These are phyloP conservation scores for Bursaphelenchus okinawaensis DNA, from an alignment of 2,888 invertebrate genomes.

Conservation along the genomic window DNA sequence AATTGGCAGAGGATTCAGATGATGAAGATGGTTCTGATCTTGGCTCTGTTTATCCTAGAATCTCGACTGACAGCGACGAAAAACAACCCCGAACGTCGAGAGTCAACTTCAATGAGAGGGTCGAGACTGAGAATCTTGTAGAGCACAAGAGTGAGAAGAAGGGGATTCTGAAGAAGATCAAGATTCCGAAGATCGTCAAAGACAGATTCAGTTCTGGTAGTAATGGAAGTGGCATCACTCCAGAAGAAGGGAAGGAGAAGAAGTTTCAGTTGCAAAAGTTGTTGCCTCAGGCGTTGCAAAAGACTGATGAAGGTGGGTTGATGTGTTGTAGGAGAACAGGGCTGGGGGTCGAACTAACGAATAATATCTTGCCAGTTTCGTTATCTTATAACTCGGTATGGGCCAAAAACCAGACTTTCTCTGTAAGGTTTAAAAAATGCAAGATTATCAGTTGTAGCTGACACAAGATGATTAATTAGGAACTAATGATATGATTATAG, in stretches of 20 bases:
- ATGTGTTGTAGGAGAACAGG: too few species aligned
- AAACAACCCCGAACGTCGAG: not conserved
- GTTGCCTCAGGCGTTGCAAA: not conserved
- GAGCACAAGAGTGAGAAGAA: not conserved
- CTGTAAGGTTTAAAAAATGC: too few species aligned
- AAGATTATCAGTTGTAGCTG: too few species aligned
- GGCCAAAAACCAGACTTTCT: not conserved
- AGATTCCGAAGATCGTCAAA: conserved; percentile 4
- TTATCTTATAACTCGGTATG: too few species aligned
- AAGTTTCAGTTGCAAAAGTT: not conserved
- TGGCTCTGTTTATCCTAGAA: conserved; percentile 7
- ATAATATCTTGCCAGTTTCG: too few species aligned
- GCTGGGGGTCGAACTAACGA: too few species aligned
- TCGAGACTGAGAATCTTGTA: not conserved
- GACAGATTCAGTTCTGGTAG: not conserved
- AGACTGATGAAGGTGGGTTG: not conserved
- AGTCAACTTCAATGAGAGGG: not conserved
- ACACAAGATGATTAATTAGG: too few species aligned
- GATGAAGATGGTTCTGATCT: conserved; percentile 18
- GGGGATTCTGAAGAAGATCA: not conserved
- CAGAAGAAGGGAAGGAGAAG: not conserved
- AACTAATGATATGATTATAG: too few species aligned
- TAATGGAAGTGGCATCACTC: not conserved
- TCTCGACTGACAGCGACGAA: conserved; percentile 18
- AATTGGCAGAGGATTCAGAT: conserved; percentile 26